Evolutionary conservation across 2,888 invertebrate genomes (phyloP).

Genomic region (Alsophila aescularia): DNA sequence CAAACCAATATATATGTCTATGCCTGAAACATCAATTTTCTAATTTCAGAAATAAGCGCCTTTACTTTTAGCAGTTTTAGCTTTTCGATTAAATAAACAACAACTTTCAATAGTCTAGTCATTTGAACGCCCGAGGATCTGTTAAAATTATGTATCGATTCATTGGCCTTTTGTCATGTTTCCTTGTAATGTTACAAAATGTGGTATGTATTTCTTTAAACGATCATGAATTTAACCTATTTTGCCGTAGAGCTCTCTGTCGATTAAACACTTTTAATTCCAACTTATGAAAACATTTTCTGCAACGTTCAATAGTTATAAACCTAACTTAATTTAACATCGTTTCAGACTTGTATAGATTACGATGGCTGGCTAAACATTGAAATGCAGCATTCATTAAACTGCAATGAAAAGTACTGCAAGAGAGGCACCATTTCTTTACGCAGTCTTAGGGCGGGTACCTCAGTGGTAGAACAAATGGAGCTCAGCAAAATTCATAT

Average conservation of each 20-base stretch:
- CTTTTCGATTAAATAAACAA: too few species aligned
- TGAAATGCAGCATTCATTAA: slow-evolving; percentile 88
- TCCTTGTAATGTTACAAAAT: slow-evolving; percentile 43
- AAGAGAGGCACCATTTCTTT: slow-evolving; percentile 89
- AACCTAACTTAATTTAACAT: background rate
- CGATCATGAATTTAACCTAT: background rate
- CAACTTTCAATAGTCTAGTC: too few species aligned
- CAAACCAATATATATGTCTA: too few species aligned
- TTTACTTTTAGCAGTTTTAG: too few species aligned
- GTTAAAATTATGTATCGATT: background rate
- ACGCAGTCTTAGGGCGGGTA: slow-evolving; percentile 88
- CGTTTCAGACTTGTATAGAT: slow-evolving; percentile 80
- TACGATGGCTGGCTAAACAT: slow-evolving; percentile 90
- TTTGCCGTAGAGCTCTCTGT: background rate
- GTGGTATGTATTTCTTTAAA: slow-evolving; percentile 38
- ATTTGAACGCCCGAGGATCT: too few species aligned
- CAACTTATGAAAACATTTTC: background rate
- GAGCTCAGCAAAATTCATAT: slow-evolving; percentile 83
- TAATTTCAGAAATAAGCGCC: too few species aligned
- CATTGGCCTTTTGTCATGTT: background rate
- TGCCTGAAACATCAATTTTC: too few species aligned
- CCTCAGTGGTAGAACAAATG: slow-evolving; percentile 86
- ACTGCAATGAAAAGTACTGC: slow-evolving; percentile 82
- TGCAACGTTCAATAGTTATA: background rate
- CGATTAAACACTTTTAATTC: background rate